These are phyloP conservation scores for Crotalus viridis DNA, from an alignment of 2,113 vertebrate genomes.

Conservation along the genomic window DNA sequence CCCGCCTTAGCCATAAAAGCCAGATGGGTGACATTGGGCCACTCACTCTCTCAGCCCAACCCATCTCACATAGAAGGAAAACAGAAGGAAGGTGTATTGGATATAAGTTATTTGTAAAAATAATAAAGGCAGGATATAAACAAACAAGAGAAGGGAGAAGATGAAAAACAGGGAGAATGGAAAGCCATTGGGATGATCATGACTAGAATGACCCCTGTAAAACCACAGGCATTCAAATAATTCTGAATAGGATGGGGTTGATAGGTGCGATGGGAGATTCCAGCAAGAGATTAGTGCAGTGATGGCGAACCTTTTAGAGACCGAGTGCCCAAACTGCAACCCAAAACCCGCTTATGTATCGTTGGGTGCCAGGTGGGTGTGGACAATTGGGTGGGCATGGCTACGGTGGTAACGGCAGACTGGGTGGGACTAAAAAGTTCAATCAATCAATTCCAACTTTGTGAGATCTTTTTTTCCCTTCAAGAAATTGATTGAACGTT, in stretches of 20 bases:
- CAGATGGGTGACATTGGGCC: neutral
- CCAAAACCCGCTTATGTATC: too few relatives aligned
- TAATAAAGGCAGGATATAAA: neutral
- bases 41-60: neutral
- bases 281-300: neutral
- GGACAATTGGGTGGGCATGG: too few relatives aligned
- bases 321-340: too few relatives aligned
- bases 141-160: neutral
- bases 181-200: neutral
- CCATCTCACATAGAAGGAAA: neutral
- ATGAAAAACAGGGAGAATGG: neutral
- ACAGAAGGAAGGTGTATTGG: neutral
- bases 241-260: neutral
- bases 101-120: neutral
- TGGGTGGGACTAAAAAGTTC: too few relatives aligned
- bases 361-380: too few relatives aligned
- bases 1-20: neutral
- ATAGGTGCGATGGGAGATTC: neutral
- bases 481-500: too few relatives aligned
- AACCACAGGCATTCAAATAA: neutral
- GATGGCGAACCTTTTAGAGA: too few relatives aligned
- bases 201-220: neutral
- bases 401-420: too few relatives aligned
- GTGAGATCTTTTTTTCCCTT: too few relatives aligned
- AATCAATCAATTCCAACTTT: too few relatives aligned